A percentile compares a stretch with the other conserved stretches of the same genome.
Evolutionary conservation across 2,888 invertebrate species (phyloP).

Genomic region (Rhabditoides inermis): DNA sequence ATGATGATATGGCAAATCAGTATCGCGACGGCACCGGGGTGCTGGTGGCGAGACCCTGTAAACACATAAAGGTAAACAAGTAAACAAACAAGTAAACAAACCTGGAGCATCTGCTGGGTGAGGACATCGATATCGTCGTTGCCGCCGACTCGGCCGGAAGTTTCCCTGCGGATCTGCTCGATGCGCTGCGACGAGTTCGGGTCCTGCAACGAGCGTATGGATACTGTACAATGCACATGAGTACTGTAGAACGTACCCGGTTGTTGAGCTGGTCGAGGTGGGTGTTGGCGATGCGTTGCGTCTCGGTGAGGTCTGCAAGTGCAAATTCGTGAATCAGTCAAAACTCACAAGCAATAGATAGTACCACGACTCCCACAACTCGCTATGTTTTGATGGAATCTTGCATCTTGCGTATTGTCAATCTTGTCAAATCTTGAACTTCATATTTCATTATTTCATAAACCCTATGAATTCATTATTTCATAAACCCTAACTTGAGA

Average conservation of each 20-base stretch:
- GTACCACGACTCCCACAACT: too few relatives aligned
- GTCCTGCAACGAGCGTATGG: slow-evolving; percentile 9
- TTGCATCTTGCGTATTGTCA: neutral
- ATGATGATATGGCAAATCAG: too few relatives aligned
- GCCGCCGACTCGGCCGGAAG: slow-evolving; percentile 10
- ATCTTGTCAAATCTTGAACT: neutral
- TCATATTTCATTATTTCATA: neutral
- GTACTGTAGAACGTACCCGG: slow-evolving; percentile 6
- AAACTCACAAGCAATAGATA: too few relatives aligned
- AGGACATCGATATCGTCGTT: slow-evolving; percentile 43
- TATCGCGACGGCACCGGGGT: too few relatives aligned
- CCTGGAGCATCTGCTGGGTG: slow-evolving; percentile 40
- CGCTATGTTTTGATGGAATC: too few relatives aligned
- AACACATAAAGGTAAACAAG: too few relatives aligned
- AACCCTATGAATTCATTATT: neutral
- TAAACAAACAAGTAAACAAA: too few relatives aligned
- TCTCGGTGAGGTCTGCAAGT: slow-evolving; percentile 37
- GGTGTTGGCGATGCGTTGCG: slow-evolving; percentile 47
- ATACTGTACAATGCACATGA: neutral
- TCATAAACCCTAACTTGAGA: too few relatives aligned
- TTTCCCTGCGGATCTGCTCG: slow-evolving; percentile 37
- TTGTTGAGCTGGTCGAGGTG: slow-evolving; percentile 39
- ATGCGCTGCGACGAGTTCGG: slow-evolving; percentile 27
- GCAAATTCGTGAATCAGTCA: neutral
- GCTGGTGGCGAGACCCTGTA: too few relatives aligned